Percentiles rank a stretch among this genome's conserved stretches.
Conservation (phyloP, 2,113 vertebrate genomes). For the Sakesphorus luctuosus region DNA sequence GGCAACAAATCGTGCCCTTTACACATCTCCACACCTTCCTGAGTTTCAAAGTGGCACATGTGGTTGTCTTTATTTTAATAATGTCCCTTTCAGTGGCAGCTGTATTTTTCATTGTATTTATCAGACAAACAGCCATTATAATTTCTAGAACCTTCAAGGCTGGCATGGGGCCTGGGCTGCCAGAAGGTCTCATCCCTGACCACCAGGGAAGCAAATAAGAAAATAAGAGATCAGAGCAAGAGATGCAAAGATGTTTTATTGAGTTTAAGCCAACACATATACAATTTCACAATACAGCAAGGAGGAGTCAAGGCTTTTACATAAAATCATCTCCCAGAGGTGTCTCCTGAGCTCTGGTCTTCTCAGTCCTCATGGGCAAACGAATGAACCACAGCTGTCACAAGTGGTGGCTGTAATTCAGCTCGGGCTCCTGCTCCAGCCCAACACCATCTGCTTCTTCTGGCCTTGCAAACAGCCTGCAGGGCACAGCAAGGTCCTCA, state of each 20-base stretch:
- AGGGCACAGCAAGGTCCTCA: neutral
- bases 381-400: neutral
- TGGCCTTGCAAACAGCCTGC: neutral
- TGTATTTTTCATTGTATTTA: neutral
- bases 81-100: rapidly evolving
- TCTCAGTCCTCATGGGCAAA: neutral
- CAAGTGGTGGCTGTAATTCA: neutral
- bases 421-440: neutral
- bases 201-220: neutral
- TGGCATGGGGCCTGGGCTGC: neutral
- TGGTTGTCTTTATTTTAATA: neutral
- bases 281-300: neutral
- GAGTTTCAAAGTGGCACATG: neutral
- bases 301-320: neutral
- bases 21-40: neutral
- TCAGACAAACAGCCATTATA: neutral
- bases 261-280: neutral
- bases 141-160: neutral
- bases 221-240: neutral
- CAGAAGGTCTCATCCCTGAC: neutral
- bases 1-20: neutral
- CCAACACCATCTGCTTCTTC: neutral
- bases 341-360: neutral
- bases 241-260: neutral
- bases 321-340: neutral